Conservation (phyloP, 2,113 vertebrate species). For the Alosa alosa region DNA sequence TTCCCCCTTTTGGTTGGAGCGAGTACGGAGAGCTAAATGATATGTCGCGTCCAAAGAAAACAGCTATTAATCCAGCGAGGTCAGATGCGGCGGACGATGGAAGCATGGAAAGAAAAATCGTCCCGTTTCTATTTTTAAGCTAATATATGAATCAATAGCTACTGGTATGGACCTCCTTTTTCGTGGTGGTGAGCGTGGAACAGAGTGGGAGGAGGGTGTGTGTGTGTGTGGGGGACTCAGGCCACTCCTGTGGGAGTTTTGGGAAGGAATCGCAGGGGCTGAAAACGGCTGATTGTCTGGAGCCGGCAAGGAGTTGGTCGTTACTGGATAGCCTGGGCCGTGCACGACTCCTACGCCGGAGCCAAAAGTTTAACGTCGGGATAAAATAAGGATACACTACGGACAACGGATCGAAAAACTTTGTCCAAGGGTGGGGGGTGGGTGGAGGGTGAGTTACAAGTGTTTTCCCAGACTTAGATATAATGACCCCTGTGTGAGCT, state of each 20-base stretch:
- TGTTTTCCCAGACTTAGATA: background rate
- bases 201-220: background rate
- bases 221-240: conserved; percentile 19
- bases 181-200: background rate
- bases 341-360: conserved; percentile 24
- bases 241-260: conserved; percentile 9
- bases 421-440: background rate
- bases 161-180: conserved; percentile 31
- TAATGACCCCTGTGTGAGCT: conserved; percentile 7
- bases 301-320: background rate
- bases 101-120: conserved; percentile 31
- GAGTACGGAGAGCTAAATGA: conserved; percentile 37
- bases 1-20: conserved; percentile 3
- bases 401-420: conserved; percentile 7
- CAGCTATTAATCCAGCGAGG: conserved; percentile 29
- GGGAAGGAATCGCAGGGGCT: background rate
- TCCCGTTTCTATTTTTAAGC: conserved; percentile 31
- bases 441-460: background rate
- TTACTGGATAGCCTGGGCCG: conserved; percentile 6
- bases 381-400: conserved; percentile 25
- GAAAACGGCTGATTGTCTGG: background rate
- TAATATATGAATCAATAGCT: conserved; percentile 43
- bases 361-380: conserved; percentile 26
- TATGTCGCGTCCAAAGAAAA: conserved; percentile 36
- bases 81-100: conserved; percentile 32